Percentiles rank a stretch among this genome's conserved stretches.
Evolutionary conservation across 2,888 invertebrate genomes (phyloP).

Genomic region (Heteropelma amictum): DNA sequence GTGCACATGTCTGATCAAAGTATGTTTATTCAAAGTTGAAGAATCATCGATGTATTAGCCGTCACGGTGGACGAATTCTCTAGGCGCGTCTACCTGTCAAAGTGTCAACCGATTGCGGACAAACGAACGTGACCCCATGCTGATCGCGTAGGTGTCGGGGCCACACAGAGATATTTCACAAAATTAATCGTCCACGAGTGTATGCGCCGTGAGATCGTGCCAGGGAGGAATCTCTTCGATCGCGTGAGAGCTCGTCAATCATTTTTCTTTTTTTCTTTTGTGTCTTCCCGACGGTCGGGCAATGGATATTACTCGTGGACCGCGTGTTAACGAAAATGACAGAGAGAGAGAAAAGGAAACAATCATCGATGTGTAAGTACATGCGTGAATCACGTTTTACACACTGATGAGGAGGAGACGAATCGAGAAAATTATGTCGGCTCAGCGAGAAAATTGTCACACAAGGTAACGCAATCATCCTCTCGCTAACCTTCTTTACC

Average conservation of each 20-base stretch:
- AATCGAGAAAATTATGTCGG: constrained; percentile 2
- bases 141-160: constrained; percentile 66
- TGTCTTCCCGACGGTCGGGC: too few relatives aligned
- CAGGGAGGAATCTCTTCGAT: constrained; percentile 29
- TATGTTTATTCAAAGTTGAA: constrained; percentile 25
- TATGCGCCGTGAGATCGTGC: constrained; percentile 8
- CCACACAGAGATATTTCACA: constrained; percentile 57
- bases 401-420: too few relatives aligned
- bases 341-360: neutral
- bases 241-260: constrained; percentile 54
- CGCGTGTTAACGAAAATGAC: constrained; percentile 12
- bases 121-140: constrained; percentile 60
- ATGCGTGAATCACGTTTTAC: neutral
- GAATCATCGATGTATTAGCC: constrained; percentile 57
- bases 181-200: constrained; percentile 65
- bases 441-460: neutral
- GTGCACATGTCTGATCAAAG: too few relatives aligned
- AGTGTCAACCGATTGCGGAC: constrained; percentile 63
- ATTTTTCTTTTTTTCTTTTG: constrained; percentile 24
- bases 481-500: neutral
- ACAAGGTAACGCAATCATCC: constrained; percentile 6
- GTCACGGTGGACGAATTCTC: constrained; percentile 59
- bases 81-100: constrained; percentile 63
- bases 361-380: neutral
- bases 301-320: constrained; percentile 44